Evolutionary conservation across 2,888 invertebrate genomes (phyloP).

Genomic region (Rhyacophila evoluta): DNA sequence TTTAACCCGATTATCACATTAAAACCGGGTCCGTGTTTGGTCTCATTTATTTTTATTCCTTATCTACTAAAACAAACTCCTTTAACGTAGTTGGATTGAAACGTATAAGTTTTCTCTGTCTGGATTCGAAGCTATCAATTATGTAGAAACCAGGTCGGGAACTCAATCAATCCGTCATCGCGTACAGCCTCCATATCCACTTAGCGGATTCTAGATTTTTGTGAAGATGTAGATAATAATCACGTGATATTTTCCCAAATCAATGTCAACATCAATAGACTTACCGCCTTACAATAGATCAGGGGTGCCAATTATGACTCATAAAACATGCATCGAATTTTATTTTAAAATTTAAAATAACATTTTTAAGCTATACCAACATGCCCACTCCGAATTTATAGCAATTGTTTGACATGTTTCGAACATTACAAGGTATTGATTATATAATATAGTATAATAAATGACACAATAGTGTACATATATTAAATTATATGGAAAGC

Average conservation of each 20-base stretch:
- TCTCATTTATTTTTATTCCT: neutral
- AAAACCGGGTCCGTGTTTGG: neutral
- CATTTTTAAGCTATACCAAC: too few relatives aligned
- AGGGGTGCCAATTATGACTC: too few relatives aligned
- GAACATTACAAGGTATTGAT: too few relatives aligned
- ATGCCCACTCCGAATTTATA: too few relatives aligned
- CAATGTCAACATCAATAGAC: slow-evolving; percentile 42
- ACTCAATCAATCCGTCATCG: slow-evolving; percentile 27
- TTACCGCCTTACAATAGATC: slow-evolving; percentile 45
- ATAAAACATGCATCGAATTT: too few relatives aligned
- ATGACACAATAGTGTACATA: too few relatives aligned
- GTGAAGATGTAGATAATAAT: neutral
- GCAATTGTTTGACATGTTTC: too few relatives aligned
- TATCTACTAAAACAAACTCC: neutral
- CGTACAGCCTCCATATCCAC: slow-evolving; percentile 34
- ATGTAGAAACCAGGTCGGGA: neutral
- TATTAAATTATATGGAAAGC: too few relatives aligned
- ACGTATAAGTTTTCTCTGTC: neutral
- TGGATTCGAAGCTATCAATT: neutral
- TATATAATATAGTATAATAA: too few relatives aligned
- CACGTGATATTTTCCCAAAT: slow-evolving; percentile 33
- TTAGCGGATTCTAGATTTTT: slow-evolving; percentile 8
- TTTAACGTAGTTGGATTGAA: neutral
- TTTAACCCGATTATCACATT: slow-evolving; percentile 6
- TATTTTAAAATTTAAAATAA: too few relatives aligned